phyloP scores from a whole-genome alignment of 1,140 invertebrate species.

The Cheumatopsyche charites region DNA sequence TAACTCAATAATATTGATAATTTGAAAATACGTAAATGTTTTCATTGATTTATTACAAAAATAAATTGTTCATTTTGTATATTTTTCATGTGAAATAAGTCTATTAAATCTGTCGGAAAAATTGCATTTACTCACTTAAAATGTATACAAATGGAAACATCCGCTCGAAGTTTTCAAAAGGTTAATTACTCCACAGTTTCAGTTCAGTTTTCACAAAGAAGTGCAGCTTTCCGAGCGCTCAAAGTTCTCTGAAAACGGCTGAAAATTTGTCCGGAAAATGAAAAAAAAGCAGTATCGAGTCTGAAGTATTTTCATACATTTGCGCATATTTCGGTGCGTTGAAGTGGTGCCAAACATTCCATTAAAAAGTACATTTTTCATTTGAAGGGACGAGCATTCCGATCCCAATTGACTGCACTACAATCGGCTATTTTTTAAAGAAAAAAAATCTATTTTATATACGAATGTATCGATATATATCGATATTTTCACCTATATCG shows the following conservation, averaged over 20 bases:
- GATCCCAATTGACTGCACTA: conserved; percentile 29
- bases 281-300: no score
- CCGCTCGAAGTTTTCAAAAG: conserved; percentile 5
- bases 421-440: conserved; percentile 19
- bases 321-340: conserved; percentile 2
- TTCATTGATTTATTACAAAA: no score
- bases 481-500: not conserved
- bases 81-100: no score
- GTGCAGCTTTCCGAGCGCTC: not conserved
- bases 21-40: no score
- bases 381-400: not conserved
- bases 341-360: conserved; percentile 33
- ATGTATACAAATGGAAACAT: not conserved
- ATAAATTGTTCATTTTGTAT: no score
- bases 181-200: conserved; percentile 1
- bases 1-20: no score
- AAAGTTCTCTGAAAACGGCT: not conserved
- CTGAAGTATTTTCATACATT: no score
- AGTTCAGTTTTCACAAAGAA: not conserved
- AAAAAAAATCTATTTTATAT: conserved; percentile 5
- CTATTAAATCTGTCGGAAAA: no score
- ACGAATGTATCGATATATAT: no score
- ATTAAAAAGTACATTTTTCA: conserved; percentile 32
- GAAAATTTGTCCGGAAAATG: no score
- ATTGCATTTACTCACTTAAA: not conserved